Evolutionary conservation across 2,888 invertebrate genomes (phyloP).

Genomic region (Conus canariensis): DNA sequence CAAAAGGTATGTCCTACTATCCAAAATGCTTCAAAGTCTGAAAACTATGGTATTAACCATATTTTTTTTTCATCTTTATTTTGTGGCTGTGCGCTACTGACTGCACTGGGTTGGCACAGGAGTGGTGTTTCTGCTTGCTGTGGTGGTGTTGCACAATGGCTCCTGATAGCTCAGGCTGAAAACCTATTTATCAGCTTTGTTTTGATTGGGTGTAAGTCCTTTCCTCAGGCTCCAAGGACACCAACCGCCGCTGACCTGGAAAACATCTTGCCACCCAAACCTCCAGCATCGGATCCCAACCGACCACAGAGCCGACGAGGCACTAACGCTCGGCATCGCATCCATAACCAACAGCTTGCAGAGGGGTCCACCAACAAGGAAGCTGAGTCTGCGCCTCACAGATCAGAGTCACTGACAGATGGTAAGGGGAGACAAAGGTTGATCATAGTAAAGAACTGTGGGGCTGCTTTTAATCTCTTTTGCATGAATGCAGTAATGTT

Average conservation of each 20-base stretch:
- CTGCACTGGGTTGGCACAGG: neutral
- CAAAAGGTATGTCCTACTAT: too few relatives aligned
- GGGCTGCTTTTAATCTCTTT: too few relatives aligned
- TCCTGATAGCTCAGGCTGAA: neutral
- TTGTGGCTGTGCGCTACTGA: neutral
- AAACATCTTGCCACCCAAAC: slow-evolving; percentile 67
- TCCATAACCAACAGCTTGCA: slow-evolving; percentile 21
- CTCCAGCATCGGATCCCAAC: slow-evolving; percentile 73
- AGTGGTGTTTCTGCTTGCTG: neutral
- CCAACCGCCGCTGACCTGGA: slow-evolving; percentile 68
- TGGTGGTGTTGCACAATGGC: neutral
- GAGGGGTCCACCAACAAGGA: slow-evolving; percentile 19
- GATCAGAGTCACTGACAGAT: slow-evolving; percentile 55
- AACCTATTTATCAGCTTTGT: neutral
- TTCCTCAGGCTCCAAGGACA: slow-evolving; percentile 60
- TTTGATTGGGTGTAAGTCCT: slow-evolving; percentile 30
- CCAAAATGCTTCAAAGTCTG: too few relatives aligned
- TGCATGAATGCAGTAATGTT: too few relatives aligned
- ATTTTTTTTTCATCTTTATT: too few relatives aligned
- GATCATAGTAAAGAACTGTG: too few relatives aligned
- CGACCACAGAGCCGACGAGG: slow-evolving; percentile 62
- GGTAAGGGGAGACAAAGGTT: slow-evolving; percentile 42
- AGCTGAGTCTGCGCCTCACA: slow-evolving; percentile 40
- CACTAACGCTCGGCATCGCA: slow-evolving; percentile 54
- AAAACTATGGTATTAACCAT: too few relatives aligned